A percentile compares a stretch with the other conserved stretches of the same genome.
Conservation (phyloP, 2,797 vertebrate species). For the Micropoecilia bifurca region DNA sequence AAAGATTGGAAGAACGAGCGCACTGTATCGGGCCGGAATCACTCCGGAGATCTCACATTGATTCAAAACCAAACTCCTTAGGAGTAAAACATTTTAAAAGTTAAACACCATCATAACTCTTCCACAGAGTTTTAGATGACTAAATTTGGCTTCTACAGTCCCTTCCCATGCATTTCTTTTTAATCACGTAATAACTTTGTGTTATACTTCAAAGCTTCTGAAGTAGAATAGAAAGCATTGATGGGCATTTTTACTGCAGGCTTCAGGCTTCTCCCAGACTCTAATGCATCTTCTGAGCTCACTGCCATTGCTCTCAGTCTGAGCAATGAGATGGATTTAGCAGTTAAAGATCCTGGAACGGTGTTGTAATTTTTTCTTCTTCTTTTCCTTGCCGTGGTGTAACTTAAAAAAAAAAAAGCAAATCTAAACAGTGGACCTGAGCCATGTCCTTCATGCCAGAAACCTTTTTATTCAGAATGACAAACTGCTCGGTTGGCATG, state of each 20-base stretch:
- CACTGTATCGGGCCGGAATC: constrained; percentile 15
- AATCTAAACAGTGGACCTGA: constrained; percentile 46
- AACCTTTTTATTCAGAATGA: constrained; percentile 62
- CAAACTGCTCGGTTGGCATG: constrained; percentile 71
- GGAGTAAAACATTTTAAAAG: constrained; percentile 51
- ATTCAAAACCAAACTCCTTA: constrained; percentile 48
- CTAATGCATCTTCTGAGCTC: constrained; percentile 54
- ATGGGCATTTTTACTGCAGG: constrained; percentile 53
- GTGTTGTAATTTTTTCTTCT: constrained; percentile 27
- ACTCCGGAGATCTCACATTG: constrained; percentile 26
- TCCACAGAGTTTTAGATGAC: constrained; percentile 37
- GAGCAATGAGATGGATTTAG: constrained; percentile 58
- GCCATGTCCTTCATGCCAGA: constrained; percentile 57
- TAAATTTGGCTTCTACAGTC: constrained; percentile 51
- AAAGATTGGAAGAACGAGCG: constrained; percentile 22
- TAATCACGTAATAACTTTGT: constrained; percentile 60
- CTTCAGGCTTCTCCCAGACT: constrained; percentile 39
- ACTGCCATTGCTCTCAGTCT: constrained; percentile 53
- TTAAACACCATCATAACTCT: constrained; percentile 53
- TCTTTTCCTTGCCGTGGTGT: constrained; percentile 30
- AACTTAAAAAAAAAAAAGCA: constrained; percentile 33
- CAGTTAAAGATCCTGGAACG: constrained; percentile 37
- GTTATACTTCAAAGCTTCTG: constrained; percentile 51
- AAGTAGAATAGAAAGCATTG: constrained; percentile 51
- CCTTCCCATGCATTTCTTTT: constrained; percentile 65